phyloP scores from a whole-genome alignment of 2,113 vertebrate genomes.

The Eira barbara region DNA sequence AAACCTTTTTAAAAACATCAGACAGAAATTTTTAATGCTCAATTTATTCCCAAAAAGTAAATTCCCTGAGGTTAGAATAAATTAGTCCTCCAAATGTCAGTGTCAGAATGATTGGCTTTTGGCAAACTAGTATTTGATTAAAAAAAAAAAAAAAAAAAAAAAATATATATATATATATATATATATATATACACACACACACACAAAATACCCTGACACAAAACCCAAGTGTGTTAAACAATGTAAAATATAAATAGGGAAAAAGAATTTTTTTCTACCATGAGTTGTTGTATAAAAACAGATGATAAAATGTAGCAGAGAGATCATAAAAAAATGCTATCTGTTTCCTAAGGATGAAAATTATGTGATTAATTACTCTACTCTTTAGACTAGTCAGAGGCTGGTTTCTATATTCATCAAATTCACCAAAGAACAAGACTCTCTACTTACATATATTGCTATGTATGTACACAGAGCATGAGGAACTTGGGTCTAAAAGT shows the following conservation, averaged over 20 bases:
- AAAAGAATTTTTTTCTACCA: background rate
- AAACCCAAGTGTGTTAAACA: background rate
- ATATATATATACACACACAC: too few relatives aligned
- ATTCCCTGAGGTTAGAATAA: slow-evolving; percentile 31
- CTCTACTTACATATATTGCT: background rate
- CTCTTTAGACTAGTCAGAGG: background rate
- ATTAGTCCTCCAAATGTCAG: slow-evolving; percentile 29
- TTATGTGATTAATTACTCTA: background rate
- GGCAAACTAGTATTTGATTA: background rate
- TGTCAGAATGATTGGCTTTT: slow-evolving; percentile 10
- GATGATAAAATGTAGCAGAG: background rate
- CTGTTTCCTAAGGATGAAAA: background rate
- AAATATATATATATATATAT: too few relatives aligned
- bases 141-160: background rate
- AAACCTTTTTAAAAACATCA: background rate
- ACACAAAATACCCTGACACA: background rate
- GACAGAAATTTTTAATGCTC: background rate
- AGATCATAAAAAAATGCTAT: background rate
- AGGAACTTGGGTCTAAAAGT: background rate
- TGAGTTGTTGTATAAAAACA: background rate
- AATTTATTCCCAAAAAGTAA: slow-evolving; percentile 49
- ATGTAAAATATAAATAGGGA: background rate
- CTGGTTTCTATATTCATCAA: background rate
- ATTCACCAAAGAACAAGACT: background rate
- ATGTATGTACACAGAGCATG: background rate